Evolutionary conservation across 2,888 invertebrate genomes (phyloP), one percentile per base, ranked within the genome.

Genomic region (Ornithoptera priamus): DNA sequence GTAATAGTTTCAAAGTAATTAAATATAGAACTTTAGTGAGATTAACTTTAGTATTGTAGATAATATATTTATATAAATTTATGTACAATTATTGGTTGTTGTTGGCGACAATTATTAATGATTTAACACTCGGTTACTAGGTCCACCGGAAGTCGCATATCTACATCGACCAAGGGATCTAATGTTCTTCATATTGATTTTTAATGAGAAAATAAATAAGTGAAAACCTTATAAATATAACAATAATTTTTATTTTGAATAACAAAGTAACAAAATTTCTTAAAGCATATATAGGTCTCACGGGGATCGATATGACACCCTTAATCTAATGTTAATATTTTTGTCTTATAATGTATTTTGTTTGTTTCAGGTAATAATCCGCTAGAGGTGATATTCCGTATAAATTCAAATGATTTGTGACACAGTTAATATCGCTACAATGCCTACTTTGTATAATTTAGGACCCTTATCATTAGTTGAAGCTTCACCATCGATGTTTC

Each of bases 321-420:
- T 12, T 46, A 3, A 12, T 46, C 12, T 46, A 42, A 15, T 46
- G 46, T 46, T 15, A 46, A 15, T 15, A 46, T 46, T 46, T 10
- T 46, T 46, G 46, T 53, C 53, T 53, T n/a, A n/a, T 53, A 53
- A 53, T 53, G 53, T 12, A 53, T n/a, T n/a, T n/a, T n/a, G 53
- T 56, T 24, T 64, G 17, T 53, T 64, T 36, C 61, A 61, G 61
- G 61, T 61, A 61, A 61, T 64, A 56, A 53, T 6, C 53, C 8
- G 18, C 18, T n/a, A 5, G 53, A 53, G 5, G 53, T 53, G 53
- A 53, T 53, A 18, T 53, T 53, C n/a, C 1, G n/a, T 53, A 4
- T n/a, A 53, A 53, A n/a, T n/a, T n/a, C n/a, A 53, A 53, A 2
- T 53, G 6, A 53, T 53, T n/a, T 53, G n/a, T n/a, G n/a, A 53